Base-by-base conservation (phyloP, 1,140 invertebrate genomes). In the Papilio glaucus region DNA sequence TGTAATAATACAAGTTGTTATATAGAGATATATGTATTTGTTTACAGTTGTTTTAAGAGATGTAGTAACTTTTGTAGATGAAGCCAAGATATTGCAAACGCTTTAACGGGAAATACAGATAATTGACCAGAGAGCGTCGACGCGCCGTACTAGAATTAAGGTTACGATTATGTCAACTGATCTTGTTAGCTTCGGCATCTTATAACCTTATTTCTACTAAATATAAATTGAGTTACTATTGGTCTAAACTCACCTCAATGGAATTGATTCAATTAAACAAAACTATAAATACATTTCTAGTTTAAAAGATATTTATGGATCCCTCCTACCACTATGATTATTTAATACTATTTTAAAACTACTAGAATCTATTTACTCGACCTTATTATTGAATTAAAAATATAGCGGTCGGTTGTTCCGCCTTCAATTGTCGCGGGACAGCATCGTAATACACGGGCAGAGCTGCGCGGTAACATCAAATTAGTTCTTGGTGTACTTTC, bases 71-170 rank as follows among this genome's bases (percentile, higher is more conserved):
- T 60, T 60, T 67, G 21, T 68, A 68, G 39, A 42, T 9, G 12
- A 45, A 68, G 24, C 63, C 63, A 68, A 45, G 12, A 68, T 45
- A 15, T 68, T 68, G 41, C 39, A 68, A 68, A 68, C 7, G 63
- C 39, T 68, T 68, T 68, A 15, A 45, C 21, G 24, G 12, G 2
- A 42, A 0, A 4, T 68, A 68, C 2, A 42, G 18, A 26, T 42
- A 42, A 29, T 15, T 38, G 4, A 41, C 18, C 5, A 24, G 29
- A 26, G 13, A 33, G 38, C 2, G 12, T 1, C 4, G 38, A 41
- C 4, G 39, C 12, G 39, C 39, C 12, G 39, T 12, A n/a, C n/a
- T n/a, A 41, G 39, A 13, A 10, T 37, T 38, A 18, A 38, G 2
- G 29, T 33, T 2, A 33, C 29, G 29, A 6, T 33, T 2, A 33